phyloP scores from a whole-genome alignment of 2,113 vertebrate species.

The Bos indicus region DNA sequence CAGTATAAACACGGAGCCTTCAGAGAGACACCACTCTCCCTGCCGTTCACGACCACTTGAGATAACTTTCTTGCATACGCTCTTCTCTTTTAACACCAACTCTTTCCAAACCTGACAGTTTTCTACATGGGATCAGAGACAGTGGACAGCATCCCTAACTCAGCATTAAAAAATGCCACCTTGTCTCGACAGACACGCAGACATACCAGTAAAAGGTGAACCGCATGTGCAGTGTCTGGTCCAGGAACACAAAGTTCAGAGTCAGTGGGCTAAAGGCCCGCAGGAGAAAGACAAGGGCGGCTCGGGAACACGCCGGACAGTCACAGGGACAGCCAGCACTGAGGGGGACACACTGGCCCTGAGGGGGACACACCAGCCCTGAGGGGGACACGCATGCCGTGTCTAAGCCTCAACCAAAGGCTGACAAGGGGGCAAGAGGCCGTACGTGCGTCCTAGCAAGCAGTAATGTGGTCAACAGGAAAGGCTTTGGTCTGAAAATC shows the following conservation, averaged over 20 bases:
- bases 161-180: background rate
- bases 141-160: background rate
- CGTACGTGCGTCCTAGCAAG: background rate
- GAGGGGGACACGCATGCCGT: accelerated
- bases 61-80: accelerated
- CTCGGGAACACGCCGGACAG: background rate
- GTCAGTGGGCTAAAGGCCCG: background rate
- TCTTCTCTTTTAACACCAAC: background rate
- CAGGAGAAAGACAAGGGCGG: background rate
- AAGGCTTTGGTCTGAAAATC: background rate
- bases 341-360: accelerated
- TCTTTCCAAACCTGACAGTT: background rate
- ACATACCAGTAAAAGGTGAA: background rate
- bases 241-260: no score
- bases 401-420: background rate
- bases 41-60: accelerated
- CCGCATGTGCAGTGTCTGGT: accelerated
- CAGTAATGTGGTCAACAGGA: background rate
- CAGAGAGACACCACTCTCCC: background rate
- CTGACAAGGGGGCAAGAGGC: background rate
- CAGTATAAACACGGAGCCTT: background rate
- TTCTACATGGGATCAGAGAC: background rate
- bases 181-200: background rate
- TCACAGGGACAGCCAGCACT: background rate
- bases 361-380: background rate